phyloP scores from a whole-genome alignment of 2,888 invertebrate species.

The Trilocha varians region DNA sequence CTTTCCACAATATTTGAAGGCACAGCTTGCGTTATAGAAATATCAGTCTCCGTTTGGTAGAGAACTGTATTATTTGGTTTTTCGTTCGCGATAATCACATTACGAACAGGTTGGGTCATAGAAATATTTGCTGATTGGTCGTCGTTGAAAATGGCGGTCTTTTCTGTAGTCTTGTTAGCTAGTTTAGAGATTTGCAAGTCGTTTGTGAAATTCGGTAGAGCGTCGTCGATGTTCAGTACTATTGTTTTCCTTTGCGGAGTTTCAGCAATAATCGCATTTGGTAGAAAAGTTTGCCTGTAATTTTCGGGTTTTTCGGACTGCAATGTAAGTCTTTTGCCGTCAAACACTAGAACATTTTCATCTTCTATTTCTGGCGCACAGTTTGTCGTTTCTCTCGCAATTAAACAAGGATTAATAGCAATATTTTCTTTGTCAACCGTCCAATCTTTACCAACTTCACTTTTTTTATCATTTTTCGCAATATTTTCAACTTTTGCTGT shows the following conservation, averaged over 20 bases:
- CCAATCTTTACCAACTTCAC: constrained; percentile 30
- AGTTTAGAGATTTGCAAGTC: constrained; percentile 10
- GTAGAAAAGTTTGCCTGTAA: constrained; percentile 20
- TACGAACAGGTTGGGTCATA: constrained; percentile 21
- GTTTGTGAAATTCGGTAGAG: constrained; percentile 43
- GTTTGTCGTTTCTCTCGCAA: constrained; percentile 36
- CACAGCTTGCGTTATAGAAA: constrained; percentile 24
- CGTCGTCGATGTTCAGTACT: constrained; percentile 42
- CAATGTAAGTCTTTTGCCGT: constrained; percentile 47
- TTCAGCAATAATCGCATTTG: constrained; percentile 11
- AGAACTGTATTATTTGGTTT: constrained; percentile 15
- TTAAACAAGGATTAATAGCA: constrained; percentile 42
- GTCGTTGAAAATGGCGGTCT: constrained; percentile 23
- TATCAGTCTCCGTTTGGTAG: constrained; percentile 20
- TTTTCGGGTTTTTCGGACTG: constrained; percentile 28
- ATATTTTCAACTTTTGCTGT: constrained; percentile 45
- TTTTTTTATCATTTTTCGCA: constrained; percentile 28
- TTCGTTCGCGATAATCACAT: constrained; percentile 11
- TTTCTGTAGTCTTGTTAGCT: constrained; percentile 11
- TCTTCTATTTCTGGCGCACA: constrained; percentile 41
- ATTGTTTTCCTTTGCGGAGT: constrained; percentile 40
- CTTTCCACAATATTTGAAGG: constrained; percentile 10
- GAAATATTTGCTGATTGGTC: constrained; percentile 23
- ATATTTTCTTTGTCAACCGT: constrained; percentile 57
- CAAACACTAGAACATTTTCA: constrained; percentile 51